A percentile compares a stretch with the other conserved stretches of the same genome.
phyloP scores from a whole-genome alignment of 1,140 invertebrate species.

The Polypedilum pembai region DNA sequence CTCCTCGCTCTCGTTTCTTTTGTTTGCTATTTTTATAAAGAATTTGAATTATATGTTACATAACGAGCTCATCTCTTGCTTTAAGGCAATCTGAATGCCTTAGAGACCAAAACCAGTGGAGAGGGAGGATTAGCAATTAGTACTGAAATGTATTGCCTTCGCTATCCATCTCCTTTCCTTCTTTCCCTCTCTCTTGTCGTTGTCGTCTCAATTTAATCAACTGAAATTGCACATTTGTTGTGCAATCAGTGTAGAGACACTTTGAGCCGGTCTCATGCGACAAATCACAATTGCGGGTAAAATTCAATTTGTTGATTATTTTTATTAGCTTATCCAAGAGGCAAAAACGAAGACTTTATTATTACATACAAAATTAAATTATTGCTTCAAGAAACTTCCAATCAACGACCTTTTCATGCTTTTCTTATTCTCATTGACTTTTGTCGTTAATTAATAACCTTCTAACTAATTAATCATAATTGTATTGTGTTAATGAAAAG shows the following conservation, averaged over 20 bases:
- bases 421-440: not conserved
- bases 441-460: not conserved
- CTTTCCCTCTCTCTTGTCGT: too few relatives aligned
- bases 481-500: not conserved
- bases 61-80: not conserved
- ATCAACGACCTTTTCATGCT: not conserved
- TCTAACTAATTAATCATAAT: not conserved
- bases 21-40: not conserved
- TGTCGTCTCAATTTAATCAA: too few relatives aligned
- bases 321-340: constrained; percentile 22
- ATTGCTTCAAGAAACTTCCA: not conserved
- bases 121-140: constrained; percentile 7
- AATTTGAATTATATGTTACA: not conserved
- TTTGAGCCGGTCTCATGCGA: not conserved
- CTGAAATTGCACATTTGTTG: constrained; percentile 15
- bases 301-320: constrained; percentile 25
- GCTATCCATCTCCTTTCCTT: not conserved
- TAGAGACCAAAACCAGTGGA: not conserved
- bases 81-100: not conserved
- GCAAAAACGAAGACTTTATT: not conserved
- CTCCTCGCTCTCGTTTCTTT: not conserved
- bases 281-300: constrained; percentile 18
- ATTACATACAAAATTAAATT: too few relatives aligned
- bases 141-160: not conserved
- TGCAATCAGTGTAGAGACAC: not conserved